phyloP scores from a whole-genome alignment of 2,797 vertebrate species.

The Bradypodion ventrale region DNA sequence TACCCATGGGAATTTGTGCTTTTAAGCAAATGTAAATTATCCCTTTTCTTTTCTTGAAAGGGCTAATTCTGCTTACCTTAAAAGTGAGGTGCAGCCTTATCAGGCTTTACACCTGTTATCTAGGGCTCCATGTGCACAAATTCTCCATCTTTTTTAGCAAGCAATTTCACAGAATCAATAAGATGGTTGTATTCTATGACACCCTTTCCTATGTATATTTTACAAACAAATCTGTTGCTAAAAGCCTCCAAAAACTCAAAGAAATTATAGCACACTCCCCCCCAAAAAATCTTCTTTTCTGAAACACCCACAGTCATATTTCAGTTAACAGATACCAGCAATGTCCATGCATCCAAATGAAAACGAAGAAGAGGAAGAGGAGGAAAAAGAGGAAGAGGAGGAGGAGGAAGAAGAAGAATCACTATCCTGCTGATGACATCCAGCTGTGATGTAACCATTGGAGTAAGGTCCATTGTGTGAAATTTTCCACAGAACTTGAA shows the following conservation, averaged over 20 bases:
- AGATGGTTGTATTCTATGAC: background rate
- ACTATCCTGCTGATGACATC: background rate
- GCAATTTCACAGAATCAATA: constrained; percentile 4
- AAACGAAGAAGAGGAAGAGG: background rate
- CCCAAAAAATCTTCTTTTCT: background rate
- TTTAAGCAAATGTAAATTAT: constrained; percentile 19
- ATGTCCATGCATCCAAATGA: background rate
- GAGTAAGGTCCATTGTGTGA: background rate
- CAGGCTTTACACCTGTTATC: constrained; percentile 6
- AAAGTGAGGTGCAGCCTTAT: constrained; percentile 5
- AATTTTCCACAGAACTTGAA: background rate
- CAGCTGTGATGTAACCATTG: background rate
- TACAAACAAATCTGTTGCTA: constrained; percentile 4
- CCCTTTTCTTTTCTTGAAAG: constrained; percentile 14
- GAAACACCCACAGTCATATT: background rate
- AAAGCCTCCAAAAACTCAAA: background rate
- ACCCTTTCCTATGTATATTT: background rate
- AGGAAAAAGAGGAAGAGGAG: too few relatives aligned
- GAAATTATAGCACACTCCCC: background rate
- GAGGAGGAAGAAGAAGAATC: background rate
- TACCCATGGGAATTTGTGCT: background rate
- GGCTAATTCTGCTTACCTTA: constrained; percentile 8
- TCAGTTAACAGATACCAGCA: background rate
- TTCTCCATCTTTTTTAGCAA: constrained; percentile 13
- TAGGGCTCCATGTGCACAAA: background rate